Conservation (phyloP, 1,140 invertebrate genomes). For the fruit fly (Drosophila melanogaster) region DNA sequence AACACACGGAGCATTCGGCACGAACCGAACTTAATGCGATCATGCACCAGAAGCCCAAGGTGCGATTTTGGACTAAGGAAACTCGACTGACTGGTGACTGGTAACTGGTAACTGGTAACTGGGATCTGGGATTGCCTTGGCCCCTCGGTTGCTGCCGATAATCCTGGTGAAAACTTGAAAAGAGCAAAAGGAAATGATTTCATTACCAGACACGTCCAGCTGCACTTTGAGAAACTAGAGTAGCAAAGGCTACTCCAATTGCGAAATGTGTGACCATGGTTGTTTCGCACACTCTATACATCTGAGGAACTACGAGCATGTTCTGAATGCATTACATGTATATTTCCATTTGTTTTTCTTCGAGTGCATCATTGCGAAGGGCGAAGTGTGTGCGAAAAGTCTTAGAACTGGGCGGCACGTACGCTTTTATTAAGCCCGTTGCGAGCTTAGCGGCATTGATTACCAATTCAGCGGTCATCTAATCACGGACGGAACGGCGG, state of each 20-base stretch:
- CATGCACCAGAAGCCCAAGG: slow-evolving; percentile 41
- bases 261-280: not conserved
- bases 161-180: slow-evolving; percentile 76
- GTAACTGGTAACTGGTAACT: slow-evolving; percentile 26
- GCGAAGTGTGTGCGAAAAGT: slow-evolving; percentile 72
- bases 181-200: slow-evolving; percentile 80
- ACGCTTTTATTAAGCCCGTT: slow-evolving; percentile 75
- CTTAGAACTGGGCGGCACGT: slow-evolving; percentile 66
- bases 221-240: slow-evolving; percentile 1
- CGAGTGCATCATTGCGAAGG: slow-evolving; percentile 2
- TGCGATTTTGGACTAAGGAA: slow-evolving; percentile 14
- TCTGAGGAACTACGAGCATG: no score
- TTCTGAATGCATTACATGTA: no score
- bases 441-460: slow-evolving; percentile 66
- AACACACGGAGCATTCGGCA: slow-evolving; percentile 28
- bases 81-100: slow-evolving; percentile 9
- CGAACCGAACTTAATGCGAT: slow-evolving; percentile 70
- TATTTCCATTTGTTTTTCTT: not conserved
- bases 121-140: slow-evolving; percentile 8
- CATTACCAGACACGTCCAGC: slow-evolving; percentile 76
- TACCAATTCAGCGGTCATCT: slow-evolving; percentile 83
- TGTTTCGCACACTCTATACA: no score
- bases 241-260: not conserved
- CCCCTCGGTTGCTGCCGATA: slow-evolving; percentile 34
- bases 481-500: slow-evolving; percentile 57